These are phyloP conservation scores for Lordiphosa mommai DNA, from an alignment of 1,140 invertebrate genomes.

Conservation along the genomic window DNA sequence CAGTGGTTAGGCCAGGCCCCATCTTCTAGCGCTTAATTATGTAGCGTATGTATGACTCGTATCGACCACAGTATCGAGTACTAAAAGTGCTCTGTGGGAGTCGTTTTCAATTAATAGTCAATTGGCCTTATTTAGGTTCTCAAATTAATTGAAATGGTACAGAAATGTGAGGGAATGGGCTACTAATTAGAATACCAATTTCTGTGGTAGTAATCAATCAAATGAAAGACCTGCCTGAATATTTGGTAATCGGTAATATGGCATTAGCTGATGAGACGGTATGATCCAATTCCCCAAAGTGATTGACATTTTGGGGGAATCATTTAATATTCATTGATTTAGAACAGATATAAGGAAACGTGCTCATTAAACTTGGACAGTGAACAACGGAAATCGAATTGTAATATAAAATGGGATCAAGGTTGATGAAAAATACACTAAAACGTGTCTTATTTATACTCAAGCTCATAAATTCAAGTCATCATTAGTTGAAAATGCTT, in stretches of 20 bases:
- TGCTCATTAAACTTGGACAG: too few species aligned
- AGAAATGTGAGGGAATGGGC: not conserved
- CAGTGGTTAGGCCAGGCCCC: not conserved
- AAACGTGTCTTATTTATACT: too few species aligned
- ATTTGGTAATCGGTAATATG: constrained; percentile 18
- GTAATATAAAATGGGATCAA: too few species aligned
- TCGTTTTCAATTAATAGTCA: not conserved
- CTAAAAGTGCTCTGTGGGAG: constrained; percentile 2
- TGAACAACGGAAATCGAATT: too few species aligned
- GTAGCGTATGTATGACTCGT: constrained; percentile 1
- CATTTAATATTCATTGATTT: too few species aligned
- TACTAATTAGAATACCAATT: constrained; percentile 2
- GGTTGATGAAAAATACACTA: too few species aligned
- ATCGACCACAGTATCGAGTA: not conserved
- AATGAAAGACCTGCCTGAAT: not conserved
- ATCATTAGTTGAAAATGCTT: too few species aligned
- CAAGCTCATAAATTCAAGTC: too few species aligned
- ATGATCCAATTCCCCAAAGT: not conserved
- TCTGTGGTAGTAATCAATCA: constrained; percentile 1
- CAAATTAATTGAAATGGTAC: constrained; percentile 1
- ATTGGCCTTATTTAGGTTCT: not conserved
- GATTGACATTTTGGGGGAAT: too few species aligned
- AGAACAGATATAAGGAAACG: too few species aligned
- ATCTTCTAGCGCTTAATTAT: not conserved
- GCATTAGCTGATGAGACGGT: constrained; percentile 29